Evolutionary conservation across 1,140 invertebrate genomes (phyloP).

Genomic region (Goniozus legneri): DNA sequence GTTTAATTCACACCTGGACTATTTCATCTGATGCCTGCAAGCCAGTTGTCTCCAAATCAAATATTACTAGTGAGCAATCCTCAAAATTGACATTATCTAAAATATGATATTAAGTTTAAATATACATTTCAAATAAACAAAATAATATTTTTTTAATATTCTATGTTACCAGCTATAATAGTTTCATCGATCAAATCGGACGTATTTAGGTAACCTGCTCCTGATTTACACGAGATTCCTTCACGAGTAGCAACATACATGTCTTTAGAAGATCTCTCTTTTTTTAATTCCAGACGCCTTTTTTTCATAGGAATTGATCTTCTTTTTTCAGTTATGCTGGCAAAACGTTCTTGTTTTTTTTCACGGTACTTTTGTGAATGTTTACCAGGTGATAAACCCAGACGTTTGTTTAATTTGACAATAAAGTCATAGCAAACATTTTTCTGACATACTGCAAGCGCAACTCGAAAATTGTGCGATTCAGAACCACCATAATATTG

Average conservation of each 20-base stretch:
- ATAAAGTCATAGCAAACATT: conserved; percentile 15
- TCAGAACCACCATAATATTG: conserved; percentile 18
- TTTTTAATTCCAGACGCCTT: conserved; percentile 7
- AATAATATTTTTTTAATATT: background rate
- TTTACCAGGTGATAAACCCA: conserved; percentile 10
- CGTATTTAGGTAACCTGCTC: background rate
- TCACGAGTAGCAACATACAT: conserved; percentile 2
- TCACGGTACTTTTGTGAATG: conserved; percentile 10
- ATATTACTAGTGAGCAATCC: conserved; percentile 5
- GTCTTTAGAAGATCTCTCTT: conserved; percentile 9
- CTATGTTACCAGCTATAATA: conserved; percentile 2
- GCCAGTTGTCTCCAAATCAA: conserved; percentile 16
- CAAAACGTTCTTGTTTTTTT: conserved; percentile 1
- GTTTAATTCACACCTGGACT: conserved; percentile 8
- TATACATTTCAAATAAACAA: background rate
- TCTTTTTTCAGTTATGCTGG: background rate
- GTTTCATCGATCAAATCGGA: conserved; percentile 10
- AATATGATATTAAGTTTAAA: conserved; percentile 1
- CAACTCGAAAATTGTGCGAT: conserved; percentile 13
- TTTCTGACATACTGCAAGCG: conserved; percentile 16
- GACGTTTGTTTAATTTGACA: conserved; percentile 5
- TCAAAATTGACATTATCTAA: background rate
- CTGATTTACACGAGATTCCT: conserved; percentile 16
- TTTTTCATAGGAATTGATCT: conserved; percentile 3
- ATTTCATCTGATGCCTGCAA: conserved; percentile 8